Evolutionary conservation across 2,797 vertebrate genomes (phyloP).

Genomic region (Ammospiza maritima): DNA sequence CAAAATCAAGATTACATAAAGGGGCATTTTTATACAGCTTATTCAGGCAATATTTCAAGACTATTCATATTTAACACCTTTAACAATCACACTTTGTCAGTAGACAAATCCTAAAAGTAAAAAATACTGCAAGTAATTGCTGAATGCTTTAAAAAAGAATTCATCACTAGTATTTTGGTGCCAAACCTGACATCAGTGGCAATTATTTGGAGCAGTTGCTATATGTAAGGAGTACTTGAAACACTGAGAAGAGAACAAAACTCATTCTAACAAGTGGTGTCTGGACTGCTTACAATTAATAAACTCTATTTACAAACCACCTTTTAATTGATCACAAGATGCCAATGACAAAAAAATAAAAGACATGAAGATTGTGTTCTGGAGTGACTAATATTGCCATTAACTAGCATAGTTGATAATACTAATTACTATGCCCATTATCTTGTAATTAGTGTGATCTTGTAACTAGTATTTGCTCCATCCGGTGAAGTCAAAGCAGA

Average conservation of each 20-base stretch:
- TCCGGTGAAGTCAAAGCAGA: not conserved
- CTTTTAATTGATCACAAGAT: not conserved
- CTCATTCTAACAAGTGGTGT: not conserved
- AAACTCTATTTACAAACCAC: not conserved
- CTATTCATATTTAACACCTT: not conserved
- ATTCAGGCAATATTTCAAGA: not conserved
- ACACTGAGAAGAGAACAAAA: not conserved
- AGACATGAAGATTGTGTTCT: not conserved
- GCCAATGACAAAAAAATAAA: not conserved
- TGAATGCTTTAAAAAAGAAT: not conserved
- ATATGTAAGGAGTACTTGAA: not conserved
- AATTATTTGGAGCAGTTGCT: not conserved
- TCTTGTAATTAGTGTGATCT: not conserved
- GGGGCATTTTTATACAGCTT: not conserved
- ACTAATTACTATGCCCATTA: not conserved
- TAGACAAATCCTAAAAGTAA: not conserved
- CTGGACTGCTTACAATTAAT: not conserved
- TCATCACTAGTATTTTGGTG: not conserved
- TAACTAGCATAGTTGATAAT: not conserved
- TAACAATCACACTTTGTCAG: not conserved
- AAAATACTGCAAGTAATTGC: not conserved
- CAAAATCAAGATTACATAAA: not conserved
- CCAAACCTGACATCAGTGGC: not conserved
- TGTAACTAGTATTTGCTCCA: not conserved
- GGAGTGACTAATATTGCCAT: not conserved